Evolutionary conservation across 1,140 invertebrate species (phyloP).

Genomic region (Cyclargus thomasi): DNA sequence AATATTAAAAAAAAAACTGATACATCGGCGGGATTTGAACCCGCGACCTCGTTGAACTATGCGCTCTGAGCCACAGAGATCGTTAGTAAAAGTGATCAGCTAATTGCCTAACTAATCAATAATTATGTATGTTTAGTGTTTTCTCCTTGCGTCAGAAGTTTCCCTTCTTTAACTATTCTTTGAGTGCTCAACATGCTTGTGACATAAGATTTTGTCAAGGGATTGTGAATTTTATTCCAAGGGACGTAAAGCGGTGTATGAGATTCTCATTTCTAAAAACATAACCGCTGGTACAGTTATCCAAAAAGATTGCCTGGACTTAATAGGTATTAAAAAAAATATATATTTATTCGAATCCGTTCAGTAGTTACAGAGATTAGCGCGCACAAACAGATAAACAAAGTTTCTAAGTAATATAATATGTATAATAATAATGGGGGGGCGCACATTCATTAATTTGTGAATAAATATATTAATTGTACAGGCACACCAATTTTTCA

Average conservation of each 20-base stretch:
- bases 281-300: background rate
- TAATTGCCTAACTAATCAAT: background rate
- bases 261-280: background rate
- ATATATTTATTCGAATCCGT: too few relatives aligned
- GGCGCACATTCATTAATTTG: too few relatives aligned
- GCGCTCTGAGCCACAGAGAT: background rate
- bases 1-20: too few relatives aligned
- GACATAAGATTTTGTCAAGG: background rate
- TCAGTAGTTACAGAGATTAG: too few relatives aligned
- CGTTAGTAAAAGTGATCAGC: background rate
- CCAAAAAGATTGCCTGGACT: too few relatives aligned
- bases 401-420: too few relatives aligned
- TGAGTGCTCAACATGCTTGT: background rate
- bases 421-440: too few relatives aligned
- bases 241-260: background rate
- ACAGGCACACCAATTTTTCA: too few relatives aligned
- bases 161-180: background rate
- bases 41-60: constrained; percentile 18
- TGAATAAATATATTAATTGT: too few relatives aligned
- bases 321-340: too few relatives aligned
- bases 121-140: background rate
- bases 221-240: background rate
- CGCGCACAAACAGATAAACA: too few relatives aligned
- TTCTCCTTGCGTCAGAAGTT: background rate
- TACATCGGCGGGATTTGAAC: constrained; percentile 52